phyloP scores from a whole-genome alignment of 1,140 invertebrate species.

The Parapsyche elsis region DNA sequence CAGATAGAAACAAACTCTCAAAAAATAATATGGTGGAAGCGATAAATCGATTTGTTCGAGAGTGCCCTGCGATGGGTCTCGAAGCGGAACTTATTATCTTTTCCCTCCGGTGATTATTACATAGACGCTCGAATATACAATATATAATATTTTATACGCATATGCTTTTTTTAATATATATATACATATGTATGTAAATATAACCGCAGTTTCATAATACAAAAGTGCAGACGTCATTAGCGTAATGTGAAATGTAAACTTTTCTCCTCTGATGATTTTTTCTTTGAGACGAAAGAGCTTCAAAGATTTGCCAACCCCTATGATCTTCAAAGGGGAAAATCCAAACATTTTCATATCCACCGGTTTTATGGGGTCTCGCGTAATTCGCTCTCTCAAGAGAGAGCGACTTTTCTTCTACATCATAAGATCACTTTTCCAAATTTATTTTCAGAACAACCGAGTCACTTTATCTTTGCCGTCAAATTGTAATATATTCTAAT shows the following conservation, averaged over 20 bases:
- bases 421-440: constrained; percentile 1
- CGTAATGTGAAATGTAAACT: constrained; percentile 30
- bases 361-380: constrained; percentile 14
- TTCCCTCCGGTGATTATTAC: constrained; percentile 22
- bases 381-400: not conserved
- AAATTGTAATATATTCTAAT: not conserved
- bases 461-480: not conserved
- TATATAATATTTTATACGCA: not conserved
- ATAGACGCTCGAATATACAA: not conserved
- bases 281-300: constrained; percentile 17
- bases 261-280: constrained; percentile 16
- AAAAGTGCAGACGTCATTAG: constrained; percentile 19
- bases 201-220: not conserved
- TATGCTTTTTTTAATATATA: not conserved
- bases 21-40: constrained; percentile 16
- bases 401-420: not conserved
- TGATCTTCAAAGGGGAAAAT: constrained; percentile 32
- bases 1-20: constrained; percentile 2
- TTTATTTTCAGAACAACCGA: constrained; percentile 11
- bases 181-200: not conserved
- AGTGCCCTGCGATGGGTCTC: constrained; percentile 2
- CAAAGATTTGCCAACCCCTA: not conserved
- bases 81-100: constrained; percentile 16
- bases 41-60: constrained; percentile 17
- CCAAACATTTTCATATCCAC: constrained; percentile 30